Evolutionary conservation across 2,113 vertebrate genomes (phyloP).

Genomic region (Ivindomyrus marchei): DNA sequence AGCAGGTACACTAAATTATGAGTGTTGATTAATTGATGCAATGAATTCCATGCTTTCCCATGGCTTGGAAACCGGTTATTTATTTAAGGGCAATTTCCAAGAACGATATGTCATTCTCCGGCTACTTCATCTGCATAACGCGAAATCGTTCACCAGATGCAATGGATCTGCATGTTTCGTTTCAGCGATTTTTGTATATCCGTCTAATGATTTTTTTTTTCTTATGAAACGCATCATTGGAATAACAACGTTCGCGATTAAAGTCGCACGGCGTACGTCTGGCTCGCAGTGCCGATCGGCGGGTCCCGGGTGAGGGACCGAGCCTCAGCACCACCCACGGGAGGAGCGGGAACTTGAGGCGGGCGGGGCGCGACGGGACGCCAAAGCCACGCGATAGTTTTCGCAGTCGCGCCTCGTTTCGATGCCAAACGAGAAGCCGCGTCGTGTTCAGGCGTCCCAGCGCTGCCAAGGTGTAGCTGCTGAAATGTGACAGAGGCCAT

Average conservation of each 20-base stretch:
- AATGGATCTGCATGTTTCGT: neutral
- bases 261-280: conserved; percentile 8
- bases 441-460: neutral
- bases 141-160: neutral
- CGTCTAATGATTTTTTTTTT: conserved; percentile 31
- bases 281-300: neutral
- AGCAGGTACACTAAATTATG: neutral
- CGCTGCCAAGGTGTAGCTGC: neutral
- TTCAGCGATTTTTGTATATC: neutral
- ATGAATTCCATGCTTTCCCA: neutral
- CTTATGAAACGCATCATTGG: neutral
- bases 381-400: neutral
- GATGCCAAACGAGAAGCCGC: neutral
- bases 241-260: conserved; percentile 43
- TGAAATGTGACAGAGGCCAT: conserved; percentile 15
- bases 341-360: neutral
- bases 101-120: neutral
- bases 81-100: neutral
- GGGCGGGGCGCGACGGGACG: neutral
- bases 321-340: neutral
- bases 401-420: neutral
- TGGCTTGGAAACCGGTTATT: neutral
- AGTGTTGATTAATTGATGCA: neutral
- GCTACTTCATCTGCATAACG: neutral
- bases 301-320: neutral